Percentiles rank a stretch among this genome's conserved stretches.
phyloP scores from a whole-genome alignment of 2,888 invertebrate species.

The Meganola albula region DNA sequence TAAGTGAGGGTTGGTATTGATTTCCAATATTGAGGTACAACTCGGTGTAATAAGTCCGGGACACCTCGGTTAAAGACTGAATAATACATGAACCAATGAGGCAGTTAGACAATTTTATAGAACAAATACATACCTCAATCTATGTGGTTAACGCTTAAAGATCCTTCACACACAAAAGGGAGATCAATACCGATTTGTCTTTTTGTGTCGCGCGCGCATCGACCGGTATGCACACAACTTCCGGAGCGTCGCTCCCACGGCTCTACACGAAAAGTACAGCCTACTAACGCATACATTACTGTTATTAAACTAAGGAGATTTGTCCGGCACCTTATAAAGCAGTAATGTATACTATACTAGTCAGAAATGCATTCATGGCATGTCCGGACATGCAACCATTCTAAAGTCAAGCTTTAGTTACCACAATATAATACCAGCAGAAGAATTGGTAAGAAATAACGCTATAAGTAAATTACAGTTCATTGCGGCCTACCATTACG shows the following conservation, averaged over 20 bases:
- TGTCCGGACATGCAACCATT: constrained; percentile 32
- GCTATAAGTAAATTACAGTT: constrained; percentile 5
- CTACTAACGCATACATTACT: constrained; percentile 21
- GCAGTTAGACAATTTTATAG: too few species aligned
- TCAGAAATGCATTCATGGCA: constrained; percentile 31
- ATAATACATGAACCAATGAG: too few species aligned
- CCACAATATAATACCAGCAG: constrained; percentile 10
- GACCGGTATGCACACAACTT: constrained; percentile 29
- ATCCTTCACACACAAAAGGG: constrained; percentile 1
- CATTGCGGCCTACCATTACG: constrained; percentile 16
- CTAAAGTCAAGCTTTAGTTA: constrained; percentile 12
- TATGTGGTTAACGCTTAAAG: not conserved
- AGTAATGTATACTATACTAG: constrained; percentile 16
- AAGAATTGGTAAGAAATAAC: too few species aligned
- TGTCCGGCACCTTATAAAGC: constrained; percentile 1
- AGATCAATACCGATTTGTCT: constrained; percentile 7
- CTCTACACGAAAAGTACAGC: constrained; percentile 14
- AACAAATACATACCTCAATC: too few species aligned
- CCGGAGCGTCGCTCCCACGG: constrained; percentile 39
- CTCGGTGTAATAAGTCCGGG: too few species aligned
- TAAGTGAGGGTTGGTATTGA: too few species aligned
- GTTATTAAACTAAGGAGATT: too few species aligned
- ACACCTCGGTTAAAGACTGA: too few species aligned
- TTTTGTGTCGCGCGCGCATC: constrained; percentile 18
- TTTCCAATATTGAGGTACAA: too few species aligned